Evolutionary conservation across 1,140 invertebrate species (phyloP).

Genomic region (Cydia amplana): DNA sequence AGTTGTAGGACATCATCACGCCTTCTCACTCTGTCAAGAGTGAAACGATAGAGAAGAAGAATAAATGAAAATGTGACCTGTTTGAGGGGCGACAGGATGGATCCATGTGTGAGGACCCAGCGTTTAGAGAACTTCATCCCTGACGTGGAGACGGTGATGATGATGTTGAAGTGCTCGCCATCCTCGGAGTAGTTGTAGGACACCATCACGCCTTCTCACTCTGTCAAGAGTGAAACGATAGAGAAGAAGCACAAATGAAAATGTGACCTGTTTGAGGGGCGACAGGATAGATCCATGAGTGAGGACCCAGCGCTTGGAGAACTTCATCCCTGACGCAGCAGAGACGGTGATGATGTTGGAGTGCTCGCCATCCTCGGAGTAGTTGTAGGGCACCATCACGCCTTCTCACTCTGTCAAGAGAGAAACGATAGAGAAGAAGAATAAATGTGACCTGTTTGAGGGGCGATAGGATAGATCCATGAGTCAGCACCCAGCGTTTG

Average conservation of each 20-base stretch:
- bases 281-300: constrained; percentile 78
- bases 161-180: constrained; percentile 64
- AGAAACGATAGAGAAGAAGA: neutral
- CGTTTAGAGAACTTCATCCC: constrained; percentile 77
- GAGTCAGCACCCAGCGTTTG: constrained; percentile 78
- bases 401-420: constrained; percentile 46
- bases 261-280: constrained; percentile 52
- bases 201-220: too few species aligned
- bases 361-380: constrained; percentile 62
- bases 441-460: constrained; percentile 47
- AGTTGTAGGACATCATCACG: constrained; percentile 70
- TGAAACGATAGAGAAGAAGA: neutral
- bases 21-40: constrained; percentile 46
- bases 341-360: constrained; percentile 70
- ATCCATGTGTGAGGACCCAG: constrained; percentile 80
- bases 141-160: constrained; percentile 73
- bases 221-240: too few species aligned
- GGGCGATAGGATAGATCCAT: constrained; percentile 77
- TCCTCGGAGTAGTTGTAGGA: constrained; percentile 68
- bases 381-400: constrained; percentile 70
- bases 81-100: constrained; percentile 70
- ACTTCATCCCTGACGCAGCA: constrained; percentile 77
- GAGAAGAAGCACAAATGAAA: constrained; percentile 33
- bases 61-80: constrained; percentile 34
- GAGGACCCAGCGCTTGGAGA: constrained; percentile 78